Evolutionary conservation across 2,797 vertebrate genomes (phyloP).

Genomic region (Takifugu ocellatus): DNA sequence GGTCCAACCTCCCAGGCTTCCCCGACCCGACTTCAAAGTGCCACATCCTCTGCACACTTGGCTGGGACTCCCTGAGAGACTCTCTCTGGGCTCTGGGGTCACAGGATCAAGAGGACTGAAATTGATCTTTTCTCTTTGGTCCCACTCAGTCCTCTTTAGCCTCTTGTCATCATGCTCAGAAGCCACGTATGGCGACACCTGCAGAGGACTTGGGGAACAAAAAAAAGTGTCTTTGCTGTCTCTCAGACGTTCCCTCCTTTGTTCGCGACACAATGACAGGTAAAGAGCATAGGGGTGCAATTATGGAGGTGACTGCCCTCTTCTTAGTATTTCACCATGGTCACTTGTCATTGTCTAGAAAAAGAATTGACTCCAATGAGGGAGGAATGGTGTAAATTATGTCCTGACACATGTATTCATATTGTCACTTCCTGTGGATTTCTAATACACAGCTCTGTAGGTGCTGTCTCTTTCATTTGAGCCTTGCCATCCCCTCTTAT

Average conservation of each 20-base stretch:
- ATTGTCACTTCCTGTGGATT: slow-evolving; percentile 32
- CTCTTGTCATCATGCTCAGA: slow-evolving; percentile 55
- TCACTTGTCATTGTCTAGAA: slow-evolving; percentile 40
- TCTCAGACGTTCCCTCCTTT: slow-evolving; percentile 26
- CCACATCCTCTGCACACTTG: slow-evolving; percentile 40
- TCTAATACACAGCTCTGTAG: slow-evolving; percentile 18
- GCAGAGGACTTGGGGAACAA: slow-evolving; percentile 20
- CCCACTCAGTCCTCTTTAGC: slow-evolving; percentile 59
- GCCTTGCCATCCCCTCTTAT: slow-evolving; percentile 23
- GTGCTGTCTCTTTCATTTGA: slow-evolving; percentile 38
- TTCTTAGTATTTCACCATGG: slow-evolving; percentile 28
- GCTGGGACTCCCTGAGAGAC: slow-evolving; percentile 66
- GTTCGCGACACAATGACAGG: slow-evolving; percentile 39
- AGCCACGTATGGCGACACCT: slow-evolving; percentile 34
- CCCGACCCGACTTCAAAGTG: slow-evolving; percentile 69
- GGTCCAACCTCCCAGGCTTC: slow-evolving; percentile 45
- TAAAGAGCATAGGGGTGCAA: slow-evolving; percentile 31
- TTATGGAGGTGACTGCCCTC: slow-evolving; percentile 31
- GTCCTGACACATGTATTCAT: slow-evolving; percentile 34
- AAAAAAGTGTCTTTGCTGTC: slow-evolving; percentile 25
- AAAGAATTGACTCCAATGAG: slow-evolving; percentile 19
- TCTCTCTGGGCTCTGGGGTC: slow-evolving; percentile 58
- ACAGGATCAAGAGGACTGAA: slow-evolving; percentile 74
- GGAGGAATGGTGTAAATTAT: slow-evolving; percentile 36
- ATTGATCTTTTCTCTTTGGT: slow-evolving; percentile 69